A percentile compares a stretch with the other conserved stretches of the same genome.
These are phyloP conservation scores for Hemichromis elongatus DNA, from an alignment of 2,113 vertebrate species.

Conservation along the genomic window DNA sequence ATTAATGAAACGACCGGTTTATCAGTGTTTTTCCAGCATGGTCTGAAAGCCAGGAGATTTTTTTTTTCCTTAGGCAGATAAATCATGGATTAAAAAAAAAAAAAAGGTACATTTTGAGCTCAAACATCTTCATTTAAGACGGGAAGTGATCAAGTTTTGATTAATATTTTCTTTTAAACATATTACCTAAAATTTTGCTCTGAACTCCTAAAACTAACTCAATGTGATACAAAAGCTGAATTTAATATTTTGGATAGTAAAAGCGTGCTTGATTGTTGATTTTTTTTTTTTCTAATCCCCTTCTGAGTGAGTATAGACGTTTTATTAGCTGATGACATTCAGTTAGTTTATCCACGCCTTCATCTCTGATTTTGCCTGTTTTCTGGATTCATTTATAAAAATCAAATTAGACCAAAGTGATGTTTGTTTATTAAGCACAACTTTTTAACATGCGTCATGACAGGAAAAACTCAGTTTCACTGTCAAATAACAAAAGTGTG, in stretches of 20 bases:
- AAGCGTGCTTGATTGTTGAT: too few relatives aligned
- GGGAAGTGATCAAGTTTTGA: neutral
- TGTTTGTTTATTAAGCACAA: neutral
- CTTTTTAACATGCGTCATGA: rapidly evolving
- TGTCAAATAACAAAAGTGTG: neutral
- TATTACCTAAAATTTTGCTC: neutral
- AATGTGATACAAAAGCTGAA: neutral
- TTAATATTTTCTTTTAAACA: neutral
- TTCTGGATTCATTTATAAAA: neutral
- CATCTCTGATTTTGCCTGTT: rapidly evolving
- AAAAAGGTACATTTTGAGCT: neutral
- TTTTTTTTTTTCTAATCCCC: neutral
- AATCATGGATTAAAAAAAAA: neutral
- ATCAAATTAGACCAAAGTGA: neutral
- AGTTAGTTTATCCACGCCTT: neutral
- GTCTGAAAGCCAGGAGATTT: neutral
- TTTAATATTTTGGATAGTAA: neutral
- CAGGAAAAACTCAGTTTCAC: too few relatives aligned
- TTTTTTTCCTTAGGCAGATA: neutral
- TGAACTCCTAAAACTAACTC: neutral
- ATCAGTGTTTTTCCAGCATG: rapidly evolving
- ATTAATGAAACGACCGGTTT: neutral
- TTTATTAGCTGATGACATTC: neutral
- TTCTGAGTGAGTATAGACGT: rapidly evolving
- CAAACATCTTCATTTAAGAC: neutral